Base-by-base conservation (phyloP, 92 coral and sea anemone genomes). In the Plumapathes pennacea region DNA sequence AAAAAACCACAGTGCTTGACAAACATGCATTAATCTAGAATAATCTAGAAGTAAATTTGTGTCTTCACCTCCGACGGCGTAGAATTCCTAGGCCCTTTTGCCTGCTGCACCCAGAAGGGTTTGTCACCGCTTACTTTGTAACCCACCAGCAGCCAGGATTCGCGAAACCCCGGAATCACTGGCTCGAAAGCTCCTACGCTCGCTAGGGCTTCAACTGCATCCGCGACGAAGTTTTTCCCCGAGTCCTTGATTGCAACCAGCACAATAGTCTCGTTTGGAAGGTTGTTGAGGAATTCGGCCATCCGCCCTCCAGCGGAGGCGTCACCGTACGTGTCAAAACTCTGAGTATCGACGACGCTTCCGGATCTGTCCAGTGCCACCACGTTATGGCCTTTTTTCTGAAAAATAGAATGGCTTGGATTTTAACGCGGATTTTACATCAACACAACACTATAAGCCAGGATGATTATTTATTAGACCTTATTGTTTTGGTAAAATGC, bases 301-400 rank as follows among this genome's bases (percentile, higher is more conserved):
- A 76, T 66, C 22, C 70, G 37, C 4, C 24, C 31, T 24, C 89
- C 89, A 1, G 84, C 58, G 0, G 22, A 3, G 13, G 27, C 10
- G 32, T 76, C 70, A 4, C 66, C 81, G 21, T 31, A 43, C 9
- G 89, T 76, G 76, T 83, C 84, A 40, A 83, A 76, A 14, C 45
- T 24, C 43, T 33, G 46, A 2, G 48, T 55, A 20, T 52, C 55
- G 13, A 69, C 9, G 3, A 69, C 21, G 9, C 43, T 51, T 1
- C 84, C 84, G 28, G 47, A 60, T 31, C 48, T 57, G 46, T 68
- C 50, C 0, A 83, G n/a, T 13, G 70, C 84, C 6, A 71, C 84
- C 6, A 83, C 54, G 31, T 83, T 76, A 53, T 83, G 89, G 22
- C 89, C 89, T n/a, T n/a, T n/a, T n/a, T n/a, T n/a, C n/a, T n/a